Percentiles rank a stretch among this genome's conserved stretches.
phyloP scores from a whole-genome alignment of 1,140 invertebrate species.

The Drosophila lacteicornis region DNA sequence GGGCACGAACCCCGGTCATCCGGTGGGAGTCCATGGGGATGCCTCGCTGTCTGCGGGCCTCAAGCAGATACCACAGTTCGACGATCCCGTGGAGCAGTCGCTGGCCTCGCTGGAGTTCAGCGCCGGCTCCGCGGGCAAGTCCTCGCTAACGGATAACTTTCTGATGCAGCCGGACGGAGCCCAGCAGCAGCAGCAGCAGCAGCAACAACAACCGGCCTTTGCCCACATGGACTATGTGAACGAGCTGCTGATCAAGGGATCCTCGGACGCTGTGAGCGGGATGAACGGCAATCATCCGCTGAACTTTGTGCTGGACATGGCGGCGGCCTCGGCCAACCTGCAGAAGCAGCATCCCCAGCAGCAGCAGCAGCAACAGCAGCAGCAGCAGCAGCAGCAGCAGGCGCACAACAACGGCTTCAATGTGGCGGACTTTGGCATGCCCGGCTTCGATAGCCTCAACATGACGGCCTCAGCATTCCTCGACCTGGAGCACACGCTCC shows the following conservation, averaged over 20 bases:
- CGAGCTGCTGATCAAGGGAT: conserved; percentile 67
- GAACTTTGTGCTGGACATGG: conserved; percentile 69
- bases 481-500: conserved; percentile 48
- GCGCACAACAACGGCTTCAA: conserved; percentile 79
- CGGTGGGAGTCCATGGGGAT: conserved; percentile 70
- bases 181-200: conserved; percentile 48
- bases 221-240: conserved; percentile 73
- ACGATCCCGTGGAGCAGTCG: conserved; percentile 89
- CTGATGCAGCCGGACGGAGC: conserved; percentile 54
- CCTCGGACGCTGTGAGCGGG: conserved; percentile 62
- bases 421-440: conserved; percentile 64
- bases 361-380: conserved; percentile 54
- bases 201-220: conserved; percentile 51
- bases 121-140: conserved; percentile 77
- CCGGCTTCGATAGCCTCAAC: conserved; percentile 59
- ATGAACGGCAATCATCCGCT: conserved; percentile 83
- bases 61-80: conserved; percentile 84
- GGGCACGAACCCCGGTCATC: conserved; percentile 30
- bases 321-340: conserved; percentile 54
- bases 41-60: conserved; percentile 73
- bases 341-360: conserved; percentile 65
- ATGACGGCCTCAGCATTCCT: conserved; percentile 55
- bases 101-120: conserved; percentile 88
- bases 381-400: conserved; percentile 60
- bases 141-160: conserved; percentile 69